Base-by-base conservation (phyloP, 2,888 invertebrate species). In the Parnassius orleans region DNA sequence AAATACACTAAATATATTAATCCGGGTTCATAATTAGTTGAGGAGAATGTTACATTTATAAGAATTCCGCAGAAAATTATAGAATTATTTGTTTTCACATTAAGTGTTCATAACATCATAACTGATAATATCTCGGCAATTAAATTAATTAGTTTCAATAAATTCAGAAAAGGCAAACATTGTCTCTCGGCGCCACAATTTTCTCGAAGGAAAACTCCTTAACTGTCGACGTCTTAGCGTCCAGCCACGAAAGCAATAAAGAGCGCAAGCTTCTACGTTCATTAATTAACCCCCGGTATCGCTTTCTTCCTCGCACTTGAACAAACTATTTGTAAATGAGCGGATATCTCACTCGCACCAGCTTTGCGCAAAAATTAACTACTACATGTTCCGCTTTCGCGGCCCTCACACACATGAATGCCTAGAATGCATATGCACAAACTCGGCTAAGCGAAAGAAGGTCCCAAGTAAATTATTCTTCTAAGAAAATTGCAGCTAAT, bases 311-410 rank as follows among this genome's bases (percentile, higher is more conserved):
- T 92, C 84, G 66, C 81, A 83, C 92, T 76, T 76, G 70, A 71
- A 71, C 72, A 81, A 84, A 86, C 84, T 83, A 87, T 84, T 86
- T 84, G 85, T 90, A 92, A 92, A 92, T 92, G 90, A 92, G 87
- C 76, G 71, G 66, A 73, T 79, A 72, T 91, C 92, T 86, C 88
- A 66, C 80, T 92, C 84, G 63, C 85, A 75, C 90, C 70, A 84
- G 90, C 90, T 91, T 92, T 92, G 92, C 92, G 92, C 92, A 92
- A 92, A 92, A 92, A 92, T 92, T 92, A 92, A 92, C 90, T 86
- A 87, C 90, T 87, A 87, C 87, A 87, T 80, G 81, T 76, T 82
- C 84, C 79, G 83, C 79, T 84, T 84, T 84, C 81, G 79, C 80
- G 79, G 78, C 78, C 80, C 74, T 73, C 76, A 81, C 87, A 89